phyloP scores from a whole-genome alignment of 1,140 invertebrate genomes.

The Rhyzopertha dominica region DNA sequence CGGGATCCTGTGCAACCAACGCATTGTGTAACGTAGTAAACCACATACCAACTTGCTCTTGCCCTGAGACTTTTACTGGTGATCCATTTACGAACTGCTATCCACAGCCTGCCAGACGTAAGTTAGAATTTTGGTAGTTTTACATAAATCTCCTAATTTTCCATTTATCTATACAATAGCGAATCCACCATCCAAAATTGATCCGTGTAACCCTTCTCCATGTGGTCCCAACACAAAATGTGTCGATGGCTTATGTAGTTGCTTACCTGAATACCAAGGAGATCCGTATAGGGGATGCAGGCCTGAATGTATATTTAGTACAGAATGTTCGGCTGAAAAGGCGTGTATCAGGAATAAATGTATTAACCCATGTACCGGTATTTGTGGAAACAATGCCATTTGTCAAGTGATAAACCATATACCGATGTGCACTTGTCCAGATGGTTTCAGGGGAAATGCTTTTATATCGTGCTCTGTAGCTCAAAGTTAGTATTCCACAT shows the following conservation, averaged over 20 bases:
- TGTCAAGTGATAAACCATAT: conserved; percentile 62
- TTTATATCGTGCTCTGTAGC: conserved; percentile 55
- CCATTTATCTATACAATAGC: conserved; percentile 22
- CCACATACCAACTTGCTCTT: conserved; percentile 61
- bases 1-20: conserved; percentile 64
- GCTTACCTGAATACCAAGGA: conserved; percentile 67
- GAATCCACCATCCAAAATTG: conserved; percentile 33
- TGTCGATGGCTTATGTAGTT: conserved; percentile 67
- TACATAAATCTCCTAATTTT: too few species aligned
- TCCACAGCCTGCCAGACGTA: conserved; percentile 40
- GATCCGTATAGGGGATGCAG: conserved; percentile 70
- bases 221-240: conserved; percentile 75
- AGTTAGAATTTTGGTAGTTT: conserved; percentile 28
- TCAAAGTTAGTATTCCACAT: conserved; percentile 46
- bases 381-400: conserved; percentile 61
- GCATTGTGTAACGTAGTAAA: conserved; percentile 60
- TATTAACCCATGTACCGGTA: conserved; percentile 65
- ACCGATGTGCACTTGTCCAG: conserved; percentile 58
- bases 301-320: conserved; percentile 69
- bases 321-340: conserved; percentile 59
- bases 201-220: conserved; percentile 66
- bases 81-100: conserved; percentile 65
- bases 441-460: conserved; percentile 60
- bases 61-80: conserved; percentile 61
- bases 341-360: conserved; percentile 68